phyloP scores from a whole-genome alignment of 2,888 invertebrate genomes.

The Oscheius sp. region DNA sequence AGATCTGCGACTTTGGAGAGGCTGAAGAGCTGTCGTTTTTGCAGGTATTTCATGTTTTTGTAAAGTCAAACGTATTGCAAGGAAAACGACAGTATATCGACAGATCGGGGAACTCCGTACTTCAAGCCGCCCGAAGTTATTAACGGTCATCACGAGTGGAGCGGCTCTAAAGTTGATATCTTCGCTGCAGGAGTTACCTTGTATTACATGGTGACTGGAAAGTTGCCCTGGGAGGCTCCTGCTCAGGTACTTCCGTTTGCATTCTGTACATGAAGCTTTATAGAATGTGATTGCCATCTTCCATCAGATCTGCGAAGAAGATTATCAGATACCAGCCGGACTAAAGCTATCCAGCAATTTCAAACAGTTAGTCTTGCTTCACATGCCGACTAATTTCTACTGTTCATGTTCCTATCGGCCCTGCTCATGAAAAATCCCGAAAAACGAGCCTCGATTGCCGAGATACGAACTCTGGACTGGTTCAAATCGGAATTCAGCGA shows the following conservation, averaged over 20 bases:
- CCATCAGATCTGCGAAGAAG: conserved; percentile 92
- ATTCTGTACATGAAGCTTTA: background rate
- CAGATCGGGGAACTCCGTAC: conserved; percentile 11
- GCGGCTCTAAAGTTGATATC: conserved; percentile 97
- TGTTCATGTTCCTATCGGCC: conserved; percentile 49
- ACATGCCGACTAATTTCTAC: background rate
- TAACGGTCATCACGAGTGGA: conserved; percentile 76
- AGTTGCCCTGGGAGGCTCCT: conserved; percentile 92
- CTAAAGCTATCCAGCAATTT: conserved; percentile 77
- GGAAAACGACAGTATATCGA: conserved; percentile 6
- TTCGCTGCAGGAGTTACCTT: conserved; percentile 98
- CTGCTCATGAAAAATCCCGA: conserved; percentile 62
- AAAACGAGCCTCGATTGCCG: conserved; percentile 41
- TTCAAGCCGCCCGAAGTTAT: conserved; percentile 22
- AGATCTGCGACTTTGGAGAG: conserved; percentile 98
- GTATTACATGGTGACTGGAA: conserved; percentile 94
- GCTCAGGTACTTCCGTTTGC: conserved; percentile 7
- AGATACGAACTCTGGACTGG: conserved; percentile 40
- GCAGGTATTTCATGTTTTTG: conserved; percentile 40
- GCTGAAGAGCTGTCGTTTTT: conserved; percentile 80
- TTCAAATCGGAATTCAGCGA: conserved; percentile 21
- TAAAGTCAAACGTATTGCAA: background rate
- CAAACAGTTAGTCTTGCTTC: conserved; percentile 40
- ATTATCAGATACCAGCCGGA: conserved; percentile 85
- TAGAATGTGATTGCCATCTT: conserved; percentile 78